phyloP scores from a whole-genome alignment of 1,140 invertebrate species.

The Diorhabda sublineata region DNA sequence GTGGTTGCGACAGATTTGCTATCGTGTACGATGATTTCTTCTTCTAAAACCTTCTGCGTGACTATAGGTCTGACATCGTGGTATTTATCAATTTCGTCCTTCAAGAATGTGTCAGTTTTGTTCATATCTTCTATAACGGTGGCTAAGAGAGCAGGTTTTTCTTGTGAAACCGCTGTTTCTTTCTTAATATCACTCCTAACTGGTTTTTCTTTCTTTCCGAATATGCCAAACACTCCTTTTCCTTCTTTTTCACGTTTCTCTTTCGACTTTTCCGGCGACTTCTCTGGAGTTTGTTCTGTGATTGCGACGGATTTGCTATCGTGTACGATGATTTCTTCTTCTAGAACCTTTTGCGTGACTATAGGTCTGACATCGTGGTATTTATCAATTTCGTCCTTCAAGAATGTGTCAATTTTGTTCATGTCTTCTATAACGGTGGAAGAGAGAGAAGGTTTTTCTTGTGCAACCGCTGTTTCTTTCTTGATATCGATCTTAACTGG shows the following conservation, averaged over 20 bases:
- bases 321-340: neutral
- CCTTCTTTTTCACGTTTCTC: constrained; percentile 14
- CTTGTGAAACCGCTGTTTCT: constrained; percentile 7
- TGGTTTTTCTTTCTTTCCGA: constrained; percentile 18
- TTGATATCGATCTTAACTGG: constrained; percentile 5
- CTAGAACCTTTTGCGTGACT: neutral
- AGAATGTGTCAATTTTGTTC: constrained; percentile 18
- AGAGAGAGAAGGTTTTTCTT: constrained; percentile 3
- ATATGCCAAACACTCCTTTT: constrained; percentile 20
- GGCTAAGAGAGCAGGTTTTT: constrained; percentile 18
- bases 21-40: neutral
- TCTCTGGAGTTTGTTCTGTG: neutral
- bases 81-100: constrained; percentile 23
- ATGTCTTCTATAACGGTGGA: constrained; percentile 19
- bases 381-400: constrained; percentile 27
- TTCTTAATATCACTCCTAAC: constrained; percentile 2
- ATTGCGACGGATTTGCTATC: too few species aligned
- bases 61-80: constrained; percentile 19
- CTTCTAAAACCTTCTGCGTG: neutral
- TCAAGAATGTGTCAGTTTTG: constrained; percentile 17
- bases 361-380: constrained; percentile 30
- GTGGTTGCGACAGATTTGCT: neutral
- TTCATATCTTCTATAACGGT: constrained; percentile 11
- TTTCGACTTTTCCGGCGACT: constrained; percentile 7
- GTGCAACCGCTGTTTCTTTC: neutral